These are phyloP conservation scores for Stichodactyla mertensii DNA, from an alignment of 64 coral and sea anemone species.

Conservation along the genomic window DNA sequence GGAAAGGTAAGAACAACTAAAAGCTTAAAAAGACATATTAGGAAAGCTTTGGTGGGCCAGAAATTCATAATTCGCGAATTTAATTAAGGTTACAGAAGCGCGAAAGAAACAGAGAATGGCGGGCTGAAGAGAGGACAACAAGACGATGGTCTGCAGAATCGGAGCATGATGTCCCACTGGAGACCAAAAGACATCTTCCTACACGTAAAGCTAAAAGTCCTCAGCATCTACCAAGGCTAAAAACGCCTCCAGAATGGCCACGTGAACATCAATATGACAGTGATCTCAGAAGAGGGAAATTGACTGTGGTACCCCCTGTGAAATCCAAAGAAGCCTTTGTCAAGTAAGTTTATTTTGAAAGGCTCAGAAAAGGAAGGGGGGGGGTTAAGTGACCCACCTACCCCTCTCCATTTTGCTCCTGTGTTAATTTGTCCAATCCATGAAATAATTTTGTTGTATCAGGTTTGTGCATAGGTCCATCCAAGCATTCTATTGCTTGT, in stretches of 20 bases:
- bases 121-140: background rate
- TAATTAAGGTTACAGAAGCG: conserved; percentile 22
- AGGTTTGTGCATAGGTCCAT: too few species aligned
- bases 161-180: background rate
- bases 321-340: conserved; percentile 3
- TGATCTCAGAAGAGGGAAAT: conserved; percentile 31
- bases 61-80: background rate
- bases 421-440: too few species aligned
- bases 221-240: conserved; percentile 31
- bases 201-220: conserved; percentile 28
- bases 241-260: conserved; percentile 47
- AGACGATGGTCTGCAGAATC: conserved; percentile 60
- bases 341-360: conserved; percentile 21
- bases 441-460: too few species aligned
- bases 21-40: background rate
- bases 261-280: background rate
- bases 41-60: background rate
- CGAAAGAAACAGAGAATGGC: conserved; percentile 43
- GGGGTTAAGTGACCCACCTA: too few species aligned
- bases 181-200: background rate
- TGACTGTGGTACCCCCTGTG: conserved; percentile 40
- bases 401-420: too few species aligned
- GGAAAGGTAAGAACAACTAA: background rate
- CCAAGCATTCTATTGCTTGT: too few species aligned
- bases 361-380: background rate